Evolutionary conservation across 2,888 invertebrate genomes (phyloP).

Genomic region (Drosophila putrida): DNA sequence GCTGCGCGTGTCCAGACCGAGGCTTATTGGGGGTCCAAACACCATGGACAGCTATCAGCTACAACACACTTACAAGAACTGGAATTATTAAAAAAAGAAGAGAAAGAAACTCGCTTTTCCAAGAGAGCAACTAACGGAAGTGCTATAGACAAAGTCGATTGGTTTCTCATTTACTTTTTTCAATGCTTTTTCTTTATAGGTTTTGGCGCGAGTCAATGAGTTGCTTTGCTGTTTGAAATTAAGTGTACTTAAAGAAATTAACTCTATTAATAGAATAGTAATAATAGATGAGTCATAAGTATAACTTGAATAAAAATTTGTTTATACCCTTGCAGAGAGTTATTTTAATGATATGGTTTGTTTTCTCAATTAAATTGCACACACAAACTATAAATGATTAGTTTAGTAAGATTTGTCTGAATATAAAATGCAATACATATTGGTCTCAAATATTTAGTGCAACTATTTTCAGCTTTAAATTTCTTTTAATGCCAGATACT

Average conservation of each 20-base stretch:
- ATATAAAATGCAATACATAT: no score
- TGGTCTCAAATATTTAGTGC: no score
- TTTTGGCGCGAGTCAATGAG: constrained; percentile 4
- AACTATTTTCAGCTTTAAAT: no score
- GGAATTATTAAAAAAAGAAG: constrained; percentile 56
- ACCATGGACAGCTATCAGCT: constrained; percentile 13
- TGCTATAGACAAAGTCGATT: constrained; percentile 67
- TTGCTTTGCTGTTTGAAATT: constrained; percentile 5
- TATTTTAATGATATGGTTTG: no score
- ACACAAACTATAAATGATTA: no score
- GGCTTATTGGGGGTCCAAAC: constrained; percentile 14
- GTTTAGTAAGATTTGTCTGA: no score
- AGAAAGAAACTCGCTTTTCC: constrained; percentile 26
- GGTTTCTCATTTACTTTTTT: constrained; percentile 28
- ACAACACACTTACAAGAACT: constrained; percentile 49
- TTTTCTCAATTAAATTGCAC: no score
- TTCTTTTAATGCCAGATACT: no score
- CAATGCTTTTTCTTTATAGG: constrained; percentile 8
- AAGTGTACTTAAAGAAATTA: constrained; percentile 15
- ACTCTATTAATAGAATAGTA: background rate
- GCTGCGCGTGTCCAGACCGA: constrained; percentile 61
- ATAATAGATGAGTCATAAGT: no score
- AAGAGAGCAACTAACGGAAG: constrained; percentile 62
- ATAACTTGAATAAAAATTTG: no score
- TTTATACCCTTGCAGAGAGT: no score